Evolutionary conservation across 2,113 vertebrate species (phyloP).

Genomic region (Cyphomyrus discorhynchus): DNA sequence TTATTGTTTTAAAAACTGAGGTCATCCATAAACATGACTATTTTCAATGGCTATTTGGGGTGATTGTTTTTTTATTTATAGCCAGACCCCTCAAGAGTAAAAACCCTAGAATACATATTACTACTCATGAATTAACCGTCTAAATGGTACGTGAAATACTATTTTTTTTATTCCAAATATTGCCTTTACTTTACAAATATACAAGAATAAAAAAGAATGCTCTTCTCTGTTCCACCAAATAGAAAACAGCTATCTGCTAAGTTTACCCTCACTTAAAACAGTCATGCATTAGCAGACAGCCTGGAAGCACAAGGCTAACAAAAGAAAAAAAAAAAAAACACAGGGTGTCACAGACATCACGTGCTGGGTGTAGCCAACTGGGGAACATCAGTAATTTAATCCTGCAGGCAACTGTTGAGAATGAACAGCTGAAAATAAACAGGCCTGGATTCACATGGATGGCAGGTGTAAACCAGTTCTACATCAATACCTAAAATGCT

Average conservation of each 20-base stretch:
- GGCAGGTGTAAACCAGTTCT: conserved; percentile 63
- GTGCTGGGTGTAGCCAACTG: conserved; percentile 71
- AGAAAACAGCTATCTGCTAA: not conserved
- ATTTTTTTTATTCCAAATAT: not conserved
- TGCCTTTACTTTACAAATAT: not conserved
- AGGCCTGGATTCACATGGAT: conserved; percentile 62
- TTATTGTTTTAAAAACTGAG: not conserved
- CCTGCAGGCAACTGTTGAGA: conserved; percentile 68
- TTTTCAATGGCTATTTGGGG: not conserved
- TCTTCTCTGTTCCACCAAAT: not conserved
- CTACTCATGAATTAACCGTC: not conserved
- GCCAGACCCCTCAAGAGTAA: not conserved
- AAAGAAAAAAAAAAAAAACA: conserved; percentile 72
- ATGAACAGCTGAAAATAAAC: conserved; percentile 66
- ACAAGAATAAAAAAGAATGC: not conserved
- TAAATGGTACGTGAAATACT: not conserved
- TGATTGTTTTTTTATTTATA: not conserved
- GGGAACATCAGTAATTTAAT: conserved; percentile 80
- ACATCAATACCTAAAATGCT: not conserved
- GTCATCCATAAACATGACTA: not conserved
- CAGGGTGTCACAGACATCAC: conserved; percentile 60
- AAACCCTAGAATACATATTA: not conserved
- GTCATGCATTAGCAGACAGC: conserved; percentile 30
- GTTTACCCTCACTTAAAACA: not conserved
- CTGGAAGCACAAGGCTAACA: conserved; percentile 39